These are phyloP conservation scores for Chrysomallon squamiferum DNA, from an alignment of 1,140 invertebrate genomes.

Conservation along the genomic window DNA sequence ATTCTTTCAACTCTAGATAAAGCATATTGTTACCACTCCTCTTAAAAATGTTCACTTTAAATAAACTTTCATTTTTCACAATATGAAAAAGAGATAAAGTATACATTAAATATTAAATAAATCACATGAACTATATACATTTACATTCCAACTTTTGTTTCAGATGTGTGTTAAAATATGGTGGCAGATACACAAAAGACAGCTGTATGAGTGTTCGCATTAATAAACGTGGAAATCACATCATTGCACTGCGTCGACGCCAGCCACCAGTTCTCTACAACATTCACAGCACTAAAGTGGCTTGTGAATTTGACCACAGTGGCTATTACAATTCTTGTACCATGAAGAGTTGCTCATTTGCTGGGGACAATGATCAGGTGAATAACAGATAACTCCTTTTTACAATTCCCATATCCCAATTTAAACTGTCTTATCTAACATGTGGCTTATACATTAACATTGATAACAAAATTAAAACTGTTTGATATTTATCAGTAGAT, in stretches of 20 bases:
- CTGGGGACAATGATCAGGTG: conserved; percentile 81
- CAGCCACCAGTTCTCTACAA: conserved; percentile 83
- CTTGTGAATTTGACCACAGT: conserved; percentile 87
- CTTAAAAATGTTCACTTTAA: too few species aligned
- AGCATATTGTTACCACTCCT: too few species aligned
- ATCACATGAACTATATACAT: too few species aligned
- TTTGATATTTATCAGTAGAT: neutral
- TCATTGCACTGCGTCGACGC: conserved; percentile 84
- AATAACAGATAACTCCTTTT: conserved; percentile 1
- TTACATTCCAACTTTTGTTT: too few species aligned
- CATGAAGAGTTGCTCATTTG: conserved; percentile 95
- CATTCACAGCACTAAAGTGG: conserved; percentile 71
- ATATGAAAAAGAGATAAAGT: too few species aligned
- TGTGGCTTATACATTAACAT: neutral
- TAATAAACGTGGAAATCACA: conserved; percentile 77
- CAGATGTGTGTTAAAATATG: conserved; percentile 71
- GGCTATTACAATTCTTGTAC: conserved; percentile 96
- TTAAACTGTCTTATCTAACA: too few species aligned
- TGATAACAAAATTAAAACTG: neutral
- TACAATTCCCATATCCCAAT: too few species aligned
- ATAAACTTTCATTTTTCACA: too few species aligned
- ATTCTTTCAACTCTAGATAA: too few species aligned
- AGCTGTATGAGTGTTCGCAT: conserved; percentile 90
- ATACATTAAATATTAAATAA: too few species aligned
- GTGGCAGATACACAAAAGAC: conserved; percentile 74